phyloP scores from a whole-genome alignment of 2,888 invertebrate species.

The Acanthosepion pharaonis region DNA sequence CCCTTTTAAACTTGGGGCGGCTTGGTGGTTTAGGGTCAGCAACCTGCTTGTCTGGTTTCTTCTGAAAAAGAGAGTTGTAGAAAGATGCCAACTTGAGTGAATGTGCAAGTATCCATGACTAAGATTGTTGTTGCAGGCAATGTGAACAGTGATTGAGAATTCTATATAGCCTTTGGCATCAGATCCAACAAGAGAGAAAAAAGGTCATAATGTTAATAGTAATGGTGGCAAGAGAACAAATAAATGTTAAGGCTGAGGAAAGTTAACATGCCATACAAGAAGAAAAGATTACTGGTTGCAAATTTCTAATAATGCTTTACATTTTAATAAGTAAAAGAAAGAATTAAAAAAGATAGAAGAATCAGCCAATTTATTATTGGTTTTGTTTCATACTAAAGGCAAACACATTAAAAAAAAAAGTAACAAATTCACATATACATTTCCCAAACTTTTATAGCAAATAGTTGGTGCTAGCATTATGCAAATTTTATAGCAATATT shows the following conservation, averaged over 20 bases:
- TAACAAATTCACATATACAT: not conserved
- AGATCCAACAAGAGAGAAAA: not conserved
- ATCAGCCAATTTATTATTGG: too few relatives aligned
- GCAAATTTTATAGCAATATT: too few relatives aligned
- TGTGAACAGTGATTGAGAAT: not conserved
- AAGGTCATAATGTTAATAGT: not conserved
- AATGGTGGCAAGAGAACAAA: not conserved
- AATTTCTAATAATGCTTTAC: not conserved
- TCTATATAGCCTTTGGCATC: not conserved
- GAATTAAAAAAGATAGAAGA: not conserved
- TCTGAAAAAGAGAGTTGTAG: slow-evolving; percentile 25
- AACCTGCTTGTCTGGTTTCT: not conserved
- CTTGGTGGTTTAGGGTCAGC: slow-evolving; percentile 33
- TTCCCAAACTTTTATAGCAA: not conserved
- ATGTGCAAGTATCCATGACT: not conserved
- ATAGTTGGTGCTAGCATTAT: not conserved
- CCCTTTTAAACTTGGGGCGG: slow-evolving; percentile 23
- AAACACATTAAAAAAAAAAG: too few relatives aligned
- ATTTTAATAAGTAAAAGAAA: not conserved
- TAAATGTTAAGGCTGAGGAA: not conserved
- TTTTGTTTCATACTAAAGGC: too few relatives aligned
- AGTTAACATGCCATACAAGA: not conserved
- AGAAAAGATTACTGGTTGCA: not conserved
- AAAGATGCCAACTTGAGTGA: slow-evolving; percentile 22
- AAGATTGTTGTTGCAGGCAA: not conserved